Base-by-base conservation (phyloP, 2,888 invertebrate species). In the Pammene aurita region DNA sequence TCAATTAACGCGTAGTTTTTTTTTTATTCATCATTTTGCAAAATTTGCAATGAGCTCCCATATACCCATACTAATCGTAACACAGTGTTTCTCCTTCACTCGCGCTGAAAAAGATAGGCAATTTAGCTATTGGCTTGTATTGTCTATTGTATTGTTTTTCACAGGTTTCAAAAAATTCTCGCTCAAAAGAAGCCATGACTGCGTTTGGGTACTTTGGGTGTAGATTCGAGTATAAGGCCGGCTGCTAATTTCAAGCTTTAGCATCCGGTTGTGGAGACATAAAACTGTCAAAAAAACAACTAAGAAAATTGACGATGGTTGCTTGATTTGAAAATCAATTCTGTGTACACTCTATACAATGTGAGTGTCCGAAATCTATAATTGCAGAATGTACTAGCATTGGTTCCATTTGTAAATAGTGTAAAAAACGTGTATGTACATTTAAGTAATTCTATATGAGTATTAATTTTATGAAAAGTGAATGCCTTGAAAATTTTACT, bases 401-500 rank as follows among this genome's bases (percentile, higher is more conserved):
- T 44, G 56, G 67, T 56, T 44, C 46, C 46, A 68, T 57, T 72
- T 75, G 74, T 75, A 75, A 76, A 79, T 77, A 78, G 66, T 74
- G 75, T 77, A 77, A 74, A 76, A 75, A 76, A 71, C 68, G 67
- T 74, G 72, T 79, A 74, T 81, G 76, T 81, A 82, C 74, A 78
- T 76, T 75, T 81, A 76, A 75, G 73, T 72, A 78, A 79, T 78
- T 74, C 35, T 62, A 62, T 62, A 76, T 77, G 76, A 74, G 78
- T 67, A 72, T 72, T 73, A 73, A 65, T 42, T 69, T 72, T 71
- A 80, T 81, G 84, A 83, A 79, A 77, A 80, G 77, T 81, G 77
- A 83, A 83, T 82, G 83, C 80, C 79, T 83, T 84, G 80, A 84
- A 85, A 82, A 84, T 79, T 79, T 80, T 84, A 80, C 82, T 82